These are phyloP conservation scores for Pristionchus mayeri DNA, from an alignment of 2,888 invertebrate species.

Conservation along the genomic window DNA sequence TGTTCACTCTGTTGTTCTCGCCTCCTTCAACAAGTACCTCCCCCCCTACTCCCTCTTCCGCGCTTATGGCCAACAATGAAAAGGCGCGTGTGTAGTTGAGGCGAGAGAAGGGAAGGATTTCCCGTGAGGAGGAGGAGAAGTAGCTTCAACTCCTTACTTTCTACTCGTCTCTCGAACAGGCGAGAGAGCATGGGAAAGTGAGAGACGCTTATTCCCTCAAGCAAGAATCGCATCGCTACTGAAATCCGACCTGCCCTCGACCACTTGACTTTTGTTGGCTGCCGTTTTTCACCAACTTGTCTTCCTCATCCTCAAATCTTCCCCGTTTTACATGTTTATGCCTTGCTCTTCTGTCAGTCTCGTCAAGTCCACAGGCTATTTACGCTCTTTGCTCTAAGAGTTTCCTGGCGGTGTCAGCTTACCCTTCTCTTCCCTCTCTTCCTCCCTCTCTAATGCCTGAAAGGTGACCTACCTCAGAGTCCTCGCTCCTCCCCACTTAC, in stretches of 20 bases:
- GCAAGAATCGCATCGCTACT: too few relatives aligned
- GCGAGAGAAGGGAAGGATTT: background rate
- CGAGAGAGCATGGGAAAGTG: background rate
- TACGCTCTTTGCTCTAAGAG: background rate
- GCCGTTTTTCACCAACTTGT: too few relatives aligned
- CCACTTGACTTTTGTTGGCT: conserved; percentile 13
- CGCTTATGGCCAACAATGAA: conserved; percentile 28
- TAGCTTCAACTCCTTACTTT: background rate
- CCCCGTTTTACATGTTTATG: too few relatives aligned
- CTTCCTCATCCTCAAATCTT: too few relatives aligned
- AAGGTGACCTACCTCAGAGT: conserved; percentile 43
- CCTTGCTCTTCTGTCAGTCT: too few relatives aligned
- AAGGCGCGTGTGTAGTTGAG: background rate
- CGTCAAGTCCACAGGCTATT: background rate
- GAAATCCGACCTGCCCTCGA: background rate
- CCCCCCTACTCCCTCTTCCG: background rate
- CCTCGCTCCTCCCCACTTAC: background rate
- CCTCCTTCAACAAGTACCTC: too few relatives aligned
- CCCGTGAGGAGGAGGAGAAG: conserved; percentile 21
- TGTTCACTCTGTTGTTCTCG: too few relatives aligned
- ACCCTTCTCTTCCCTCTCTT: background rate
- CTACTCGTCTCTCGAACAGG: background rate
- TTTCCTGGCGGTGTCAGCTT: conserved; percentile 23
- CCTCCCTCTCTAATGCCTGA: background rate
- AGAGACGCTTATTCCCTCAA: background rate